Conservation (phyloP, 2,113 vertebrate genomes). For the Mola mola region DNA sequence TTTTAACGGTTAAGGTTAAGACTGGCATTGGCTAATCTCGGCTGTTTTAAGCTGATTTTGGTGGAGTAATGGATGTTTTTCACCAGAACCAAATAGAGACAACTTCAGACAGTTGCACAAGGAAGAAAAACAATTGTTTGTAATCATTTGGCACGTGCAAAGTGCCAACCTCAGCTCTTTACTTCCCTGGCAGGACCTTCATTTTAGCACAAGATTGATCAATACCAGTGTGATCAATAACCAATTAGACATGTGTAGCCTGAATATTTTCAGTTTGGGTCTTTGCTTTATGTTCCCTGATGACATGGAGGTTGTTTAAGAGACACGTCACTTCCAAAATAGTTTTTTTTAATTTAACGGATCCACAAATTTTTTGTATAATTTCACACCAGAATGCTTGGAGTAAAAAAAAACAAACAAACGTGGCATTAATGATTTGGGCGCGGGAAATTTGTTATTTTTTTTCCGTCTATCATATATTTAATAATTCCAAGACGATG, state of each 20-base stretch:
- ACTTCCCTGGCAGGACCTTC: background rate
- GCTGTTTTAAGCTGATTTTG: background rate
- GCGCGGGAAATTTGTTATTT: too few species aligned
- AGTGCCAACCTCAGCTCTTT: background rate
- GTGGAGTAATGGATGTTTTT: conserved; percentile 11
- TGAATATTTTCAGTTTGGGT: background rate
- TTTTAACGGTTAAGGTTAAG: background rate
- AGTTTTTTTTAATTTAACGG: too few species aligned
- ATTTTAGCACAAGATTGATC: conserved; percentile 29
- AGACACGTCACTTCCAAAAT: too few species aligned
- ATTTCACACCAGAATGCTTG: too few species aligned
- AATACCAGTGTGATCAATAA: conserved; percentile 44
- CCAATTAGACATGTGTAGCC: conserved; percentile 19
- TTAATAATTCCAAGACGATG: too few species aligned
- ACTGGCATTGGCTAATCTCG: background rate
- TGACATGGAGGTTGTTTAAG: too few species aligned
- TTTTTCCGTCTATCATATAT: too few species aligned
- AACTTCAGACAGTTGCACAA: background rate
- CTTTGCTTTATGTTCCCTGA: background rate
- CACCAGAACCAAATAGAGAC: background rate
- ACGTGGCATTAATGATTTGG: too few species aligned
- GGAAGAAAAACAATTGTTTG: background rate
- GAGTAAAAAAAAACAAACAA: too few species aligned
- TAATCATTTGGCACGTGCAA: background rate
- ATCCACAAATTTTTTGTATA: too few species aligned